Evolutionary conservation across 2,797 vertebrate species (phyloP).

Genomic region (Chrysocyon brachyurus): DNA sequence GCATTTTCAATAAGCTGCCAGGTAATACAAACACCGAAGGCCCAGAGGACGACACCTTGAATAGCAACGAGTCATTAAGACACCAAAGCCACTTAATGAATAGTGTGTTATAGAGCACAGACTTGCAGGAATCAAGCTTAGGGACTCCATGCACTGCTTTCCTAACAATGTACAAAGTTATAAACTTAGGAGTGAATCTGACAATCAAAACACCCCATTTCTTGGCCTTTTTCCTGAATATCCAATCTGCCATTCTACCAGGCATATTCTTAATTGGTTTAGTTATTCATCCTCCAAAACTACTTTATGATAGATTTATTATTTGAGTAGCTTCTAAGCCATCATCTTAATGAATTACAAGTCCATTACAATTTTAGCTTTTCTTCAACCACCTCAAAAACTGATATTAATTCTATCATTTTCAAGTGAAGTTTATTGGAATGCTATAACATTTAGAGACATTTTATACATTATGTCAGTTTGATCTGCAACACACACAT

Average conservation of each 20-base stretch:
- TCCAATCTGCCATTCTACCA: not conserved
- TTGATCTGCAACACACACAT: not conserved
- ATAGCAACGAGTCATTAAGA: not conserved
- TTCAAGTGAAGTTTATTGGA: conserved; percentile 7
- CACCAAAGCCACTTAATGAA: not conserved
- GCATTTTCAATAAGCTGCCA: not conserved
- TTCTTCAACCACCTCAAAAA: conserved; percentile 20
- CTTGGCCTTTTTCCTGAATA: not conserved
- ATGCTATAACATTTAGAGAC: not conserved
- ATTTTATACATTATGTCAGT: not conserved
- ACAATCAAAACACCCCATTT: not conserved
- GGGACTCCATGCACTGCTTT: not conserved
- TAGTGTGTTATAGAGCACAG: not conserved
- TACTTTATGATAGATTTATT: not conserved
- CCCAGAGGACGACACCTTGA: not conserved
- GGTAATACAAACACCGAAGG: not conserved
- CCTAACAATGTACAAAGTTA: not conserved
- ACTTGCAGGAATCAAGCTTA: not conserved
- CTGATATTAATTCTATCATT: not conserved
- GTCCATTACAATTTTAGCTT: conserved; percentile 22
- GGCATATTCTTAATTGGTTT: not conserved
- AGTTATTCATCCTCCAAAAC: not conserved
- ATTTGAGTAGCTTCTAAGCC: not conserved
- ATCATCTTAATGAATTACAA: conserved; percentile 34
- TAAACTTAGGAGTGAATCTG: not conserved